These are phyloP conservation scores for Pycnonotus jocosus DNA, from an alignment of 2,113 vertebrate species.

Conservation along the genomic window DNA sequence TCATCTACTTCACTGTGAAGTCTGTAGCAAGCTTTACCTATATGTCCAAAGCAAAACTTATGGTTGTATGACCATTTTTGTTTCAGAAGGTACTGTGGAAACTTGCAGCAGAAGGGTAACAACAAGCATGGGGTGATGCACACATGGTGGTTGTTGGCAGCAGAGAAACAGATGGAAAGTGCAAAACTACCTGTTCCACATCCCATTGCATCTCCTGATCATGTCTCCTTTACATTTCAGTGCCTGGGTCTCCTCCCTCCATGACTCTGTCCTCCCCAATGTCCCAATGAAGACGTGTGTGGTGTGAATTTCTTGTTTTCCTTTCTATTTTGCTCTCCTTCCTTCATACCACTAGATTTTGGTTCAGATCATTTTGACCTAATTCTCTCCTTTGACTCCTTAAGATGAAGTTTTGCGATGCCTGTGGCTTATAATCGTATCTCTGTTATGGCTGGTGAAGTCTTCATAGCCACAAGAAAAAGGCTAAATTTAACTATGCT, in stretches of 20 bases:
- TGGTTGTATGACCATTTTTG: fast-evolving
- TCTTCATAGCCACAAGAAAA: background rate
- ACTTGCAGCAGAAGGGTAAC: background rate
- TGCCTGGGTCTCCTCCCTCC: background rate
- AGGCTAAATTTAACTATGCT: slow-evolving; percentile 4
- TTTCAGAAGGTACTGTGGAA: background rate
- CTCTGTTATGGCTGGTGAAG: slow-evolving; percentile 45
- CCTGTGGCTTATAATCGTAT: slow-evolving; percentile 19
- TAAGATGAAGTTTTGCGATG: background rate
- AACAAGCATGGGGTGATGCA: background rate
- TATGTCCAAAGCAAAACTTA: fast-evolving
- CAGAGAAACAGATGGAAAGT: background rate
- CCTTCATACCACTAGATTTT: background rate
- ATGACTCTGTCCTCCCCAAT: background rate
- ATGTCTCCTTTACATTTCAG: background rate
- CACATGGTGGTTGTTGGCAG: fast-evolving
- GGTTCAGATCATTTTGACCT: slow-evolving; percentile 19
- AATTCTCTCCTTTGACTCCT: slow-evolving; percentile 24
- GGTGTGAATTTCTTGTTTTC: background rate
- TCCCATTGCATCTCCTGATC: background rate
- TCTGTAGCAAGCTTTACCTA: background rate
- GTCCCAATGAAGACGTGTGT: background rate
- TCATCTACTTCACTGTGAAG: background rate
- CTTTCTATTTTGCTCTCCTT: background rate
- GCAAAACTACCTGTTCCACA: background rate